Base-by-base conservation (phyloP, 2,888 invertebrate species). In the Cephus sareptanus region DNA sequence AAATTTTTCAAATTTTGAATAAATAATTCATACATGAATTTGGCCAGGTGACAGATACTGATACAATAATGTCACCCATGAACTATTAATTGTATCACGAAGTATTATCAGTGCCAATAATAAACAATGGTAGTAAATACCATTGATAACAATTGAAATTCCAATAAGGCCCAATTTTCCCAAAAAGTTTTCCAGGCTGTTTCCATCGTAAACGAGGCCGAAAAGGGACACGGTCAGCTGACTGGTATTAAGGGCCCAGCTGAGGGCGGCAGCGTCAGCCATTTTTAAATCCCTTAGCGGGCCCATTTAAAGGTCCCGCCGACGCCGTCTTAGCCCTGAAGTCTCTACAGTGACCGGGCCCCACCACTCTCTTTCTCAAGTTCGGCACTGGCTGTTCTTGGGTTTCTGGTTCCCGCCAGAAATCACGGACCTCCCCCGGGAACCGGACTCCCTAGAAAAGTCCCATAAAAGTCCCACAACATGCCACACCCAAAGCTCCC, bases 201-300 rank as follows among this genome's bases (percentile, higher is more conserved):
- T 23, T 56, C 56, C 56, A 9, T 56, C 23, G 9, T 23, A 23
- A 56, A 56, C 56, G 56, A 56, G 75, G 75, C 75, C 23, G 73
- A 40, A 15, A 76, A 77, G 70, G 77, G 77, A 79, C 77, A 80
- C 56, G 77, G 79, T 80, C 81, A 81, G 81, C 81, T 81, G 81
- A 80, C 81, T 74, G 78, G 75, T 30, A 75, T 23, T 9, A 56
- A 56, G 71, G 71, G 74, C 76, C 73, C 78, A 78, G 78, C 78
- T 76, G 78, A 56, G 78, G 74, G 73, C 34, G 71, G 73, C 34
- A 33, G 71, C 73, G 78, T 75, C 88, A 83, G 87, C 89, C 89
- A 89, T 89, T 89, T 89, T 89, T 89, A 89, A 89, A 89, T 88
- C 87, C 85, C 89, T 82, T 80, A 70, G 83, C 83, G 82, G 82